Percentiles rank a stretch among this genome's conserved stretches.
These are phyloP conservation scores for Onchidella celtica DNA, from an alignment of 2,888 invertebrate species.

Conservation along the genomic window DNA sequence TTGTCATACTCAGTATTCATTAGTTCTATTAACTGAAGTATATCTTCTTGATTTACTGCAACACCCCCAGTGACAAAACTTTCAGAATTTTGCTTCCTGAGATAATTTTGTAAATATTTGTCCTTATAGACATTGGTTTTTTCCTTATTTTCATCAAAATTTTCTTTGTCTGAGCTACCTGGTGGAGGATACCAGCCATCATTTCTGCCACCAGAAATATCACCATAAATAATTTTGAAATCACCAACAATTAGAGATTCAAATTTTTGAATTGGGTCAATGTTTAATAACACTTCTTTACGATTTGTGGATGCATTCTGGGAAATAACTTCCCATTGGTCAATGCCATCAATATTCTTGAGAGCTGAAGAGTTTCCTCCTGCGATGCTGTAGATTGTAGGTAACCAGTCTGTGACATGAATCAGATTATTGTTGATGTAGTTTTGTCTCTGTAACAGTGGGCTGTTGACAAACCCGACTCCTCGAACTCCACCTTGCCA, in stretches of 20 bases:
- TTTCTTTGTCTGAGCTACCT: conserved; percentile 42
- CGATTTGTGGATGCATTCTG: conserved; percentile 84
- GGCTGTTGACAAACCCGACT: conserved; percentile 90
- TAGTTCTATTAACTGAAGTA: neutral
- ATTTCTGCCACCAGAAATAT: conserved; percentile 62
- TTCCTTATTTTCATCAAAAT: neutral
- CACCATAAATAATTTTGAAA: conserved; percentile 73
- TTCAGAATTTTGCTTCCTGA: neutral
- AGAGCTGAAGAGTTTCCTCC: conserved; percentile 80
- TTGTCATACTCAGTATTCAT: neutral
- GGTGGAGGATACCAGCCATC: conserved; percentile 74
- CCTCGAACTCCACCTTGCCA: conserved; percentile 91
- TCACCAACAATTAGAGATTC: conserved; percentile 72
- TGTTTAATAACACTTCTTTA: conserved; percentile 82
- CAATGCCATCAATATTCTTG: conserved; percentile 85
- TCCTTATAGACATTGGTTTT: neutral
- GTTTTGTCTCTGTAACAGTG: conserved; percentile 83
- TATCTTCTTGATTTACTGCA: neutral
- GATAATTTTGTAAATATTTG: neutral
- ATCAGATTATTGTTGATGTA: conserved; percentile 87
- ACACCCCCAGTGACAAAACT: neutral
- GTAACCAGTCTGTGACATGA: conserved; percentile 94
- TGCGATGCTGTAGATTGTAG: conserved; percentile 89
- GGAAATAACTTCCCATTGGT: conserved; percentile 87
- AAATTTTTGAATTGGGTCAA: conserved; percentile 65